Conservation (phyloP, 2,797 vertebrate genomes). For the Luscinia luscinia region DNA sequence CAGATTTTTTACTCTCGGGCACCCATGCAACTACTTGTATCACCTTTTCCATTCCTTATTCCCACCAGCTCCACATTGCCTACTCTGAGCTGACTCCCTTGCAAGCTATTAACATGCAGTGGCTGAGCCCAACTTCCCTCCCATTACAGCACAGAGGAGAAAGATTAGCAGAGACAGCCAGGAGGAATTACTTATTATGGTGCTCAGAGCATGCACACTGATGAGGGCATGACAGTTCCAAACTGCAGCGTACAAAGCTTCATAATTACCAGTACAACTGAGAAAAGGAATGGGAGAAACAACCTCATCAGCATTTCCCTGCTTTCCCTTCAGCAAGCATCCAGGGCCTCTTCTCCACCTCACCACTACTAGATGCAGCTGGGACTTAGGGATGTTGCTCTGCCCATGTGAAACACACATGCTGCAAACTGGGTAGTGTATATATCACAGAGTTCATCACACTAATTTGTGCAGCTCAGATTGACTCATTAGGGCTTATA, state of each 20-base stretch:
- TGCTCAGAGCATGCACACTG: background rate
- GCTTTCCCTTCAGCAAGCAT: background rate
- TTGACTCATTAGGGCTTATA: background rate
- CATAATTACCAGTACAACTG: constrained; percentile 32
- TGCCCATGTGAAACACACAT: background rate
- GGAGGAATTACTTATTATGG: constrained; percentile 42
- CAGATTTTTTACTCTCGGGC: background rate
- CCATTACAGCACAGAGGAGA: constrained; percentile 13
- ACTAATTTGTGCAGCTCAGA: background rate
- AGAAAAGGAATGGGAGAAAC: constrained; percentile 40
- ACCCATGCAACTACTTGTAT: background rate
- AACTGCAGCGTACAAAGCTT: background rate
- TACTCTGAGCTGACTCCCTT: background rate
- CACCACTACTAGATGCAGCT: background rate
- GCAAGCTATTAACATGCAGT: background rate
- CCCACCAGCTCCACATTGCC: background rate
- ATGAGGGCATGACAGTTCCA: constrained; percentile 8
- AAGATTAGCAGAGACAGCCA: constrained; percentile 31
- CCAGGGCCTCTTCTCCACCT: background rate
- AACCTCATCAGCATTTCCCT: constrained; percentile 15
- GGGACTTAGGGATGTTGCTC: background rate
- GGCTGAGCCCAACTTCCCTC: constrained; percentile 5
- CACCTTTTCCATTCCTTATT: background rate
- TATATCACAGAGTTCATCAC: background rate
- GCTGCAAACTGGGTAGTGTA: background rate